These are phyloP conservation scores for Vulpes vulpes DNA, from an alignment of 2,113 vertebrate genomes.

Conservation along the genomic window DNA sequence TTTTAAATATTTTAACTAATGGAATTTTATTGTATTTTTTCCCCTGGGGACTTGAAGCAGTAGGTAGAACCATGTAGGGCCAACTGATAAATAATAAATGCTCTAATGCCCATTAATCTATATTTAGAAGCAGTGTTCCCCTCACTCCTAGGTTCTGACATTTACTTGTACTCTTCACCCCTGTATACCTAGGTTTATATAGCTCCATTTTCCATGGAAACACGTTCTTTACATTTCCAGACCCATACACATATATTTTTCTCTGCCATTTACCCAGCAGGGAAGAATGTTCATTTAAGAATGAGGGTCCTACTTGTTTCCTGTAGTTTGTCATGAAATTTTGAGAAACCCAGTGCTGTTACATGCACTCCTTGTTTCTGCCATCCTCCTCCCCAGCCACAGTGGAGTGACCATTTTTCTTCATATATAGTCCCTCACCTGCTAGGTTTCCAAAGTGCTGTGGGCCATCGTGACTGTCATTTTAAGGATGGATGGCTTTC, in stretches of 20 bases:
- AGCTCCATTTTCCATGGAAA: constrained; percentile 11
- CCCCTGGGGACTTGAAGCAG: background rate
- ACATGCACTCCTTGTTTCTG: background rate
- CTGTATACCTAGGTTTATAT: background rate
- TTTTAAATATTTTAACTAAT: constrained; percentile 76
- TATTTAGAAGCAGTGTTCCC: constrained; percentile 61
- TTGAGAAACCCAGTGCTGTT: background rate
- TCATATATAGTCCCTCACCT: background rate
- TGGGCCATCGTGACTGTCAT: background rate
- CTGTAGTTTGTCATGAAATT: background rate
- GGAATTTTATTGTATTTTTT: constrained; percentile 62
- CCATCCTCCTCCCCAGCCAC: background rate
- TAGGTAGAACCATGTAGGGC: background rate
- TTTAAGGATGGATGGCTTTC: background rate
- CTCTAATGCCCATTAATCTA: constrained; percentile 38
- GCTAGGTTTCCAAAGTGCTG: background rate
- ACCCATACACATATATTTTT: background rate
- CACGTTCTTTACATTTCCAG: constrained; percentile 57
- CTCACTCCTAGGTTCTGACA: constrained; percentile 29
- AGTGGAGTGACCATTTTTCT: background rate
- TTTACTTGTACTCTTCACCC: constrained; percentile 8
- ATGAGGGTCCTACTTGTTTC: background rate
- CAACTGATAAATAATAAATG: constrained; percentile 69
- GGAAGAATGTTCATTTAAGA: background rate
- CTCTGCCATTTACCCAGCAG: background rate